Evolutionary conservation across 2,888 invertebrate genomes (phyloP).

Genomic region (Stegana nigrithorax): DNA sequence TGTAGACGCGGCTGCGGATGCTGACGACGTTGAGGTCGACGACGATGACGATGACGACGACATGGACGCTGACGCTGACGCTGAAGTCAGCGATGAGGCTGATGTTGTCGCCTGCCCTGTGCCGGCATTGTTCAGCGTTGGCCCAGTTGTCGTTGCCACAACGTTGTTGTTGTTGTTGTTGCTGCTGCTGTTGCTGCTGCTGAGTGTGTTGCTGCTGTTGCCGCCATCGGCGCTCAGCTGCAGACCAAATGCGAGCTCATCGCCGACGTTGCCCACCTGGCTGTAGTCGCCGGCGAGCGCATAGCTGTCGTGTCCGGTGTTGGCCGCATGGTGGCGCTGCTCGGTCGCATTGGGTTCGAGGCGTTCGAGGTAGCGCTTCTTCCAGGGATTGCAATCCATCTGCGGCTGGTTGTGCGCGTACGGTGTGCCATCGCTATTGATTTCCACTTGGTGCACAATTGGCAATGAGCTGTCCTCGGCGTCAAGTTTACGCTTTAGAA

Average conservation of each 20-base stretch:
- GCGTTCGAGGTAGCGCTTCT: constrained; percentile 52
- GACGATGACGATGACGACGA: neutral
- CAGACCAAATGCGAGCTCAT: too few relatives aligned
- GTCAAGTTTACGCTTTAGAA: constrained; percentile 63
- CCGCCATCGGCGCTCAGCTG: neutral
- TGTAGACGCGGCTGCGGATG: constrained; percentile 19
- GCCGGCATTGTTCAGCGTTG: neutral
- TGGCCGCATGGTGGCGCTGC: constrained; percentile 3
- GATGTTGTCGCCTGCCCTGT: neutral
- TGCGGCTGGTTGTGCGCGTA: constrained; percentile 37
- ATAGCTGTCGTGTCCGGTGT: too few relatives aligned
- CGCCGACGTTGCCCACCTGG: too few relatives aligned
- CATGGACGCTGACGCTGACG: neutral
- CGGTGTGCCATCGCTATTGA: constrained; percentile 32
- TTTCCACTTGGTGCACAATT: too few relatives aligned
- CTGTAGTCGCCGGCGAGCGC: too few relatives aligned
- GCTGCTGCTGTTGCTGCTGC: constrained; percentile 15
- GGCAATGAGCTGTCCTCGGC: constrained; percentile 26
- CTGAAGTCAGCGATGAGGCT: neutral
- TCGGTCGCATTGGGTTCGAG: constrained; percentile 1
- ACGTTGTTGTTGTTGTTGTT: neutral
- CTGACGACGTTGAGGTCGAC: neutral
- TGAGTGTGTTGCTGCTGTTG: constrained; percentile 19
- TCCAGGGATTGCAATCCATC: constrained; percentile 48
- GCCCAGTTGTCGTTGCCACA: too few relatives aligned